A percentile compares a stretch with the other conserved stretches of the same genome.
phyloP scores from a whole-genome alignment of 2,113 vertebrate species.

The Colaptes auratus region DNA sequence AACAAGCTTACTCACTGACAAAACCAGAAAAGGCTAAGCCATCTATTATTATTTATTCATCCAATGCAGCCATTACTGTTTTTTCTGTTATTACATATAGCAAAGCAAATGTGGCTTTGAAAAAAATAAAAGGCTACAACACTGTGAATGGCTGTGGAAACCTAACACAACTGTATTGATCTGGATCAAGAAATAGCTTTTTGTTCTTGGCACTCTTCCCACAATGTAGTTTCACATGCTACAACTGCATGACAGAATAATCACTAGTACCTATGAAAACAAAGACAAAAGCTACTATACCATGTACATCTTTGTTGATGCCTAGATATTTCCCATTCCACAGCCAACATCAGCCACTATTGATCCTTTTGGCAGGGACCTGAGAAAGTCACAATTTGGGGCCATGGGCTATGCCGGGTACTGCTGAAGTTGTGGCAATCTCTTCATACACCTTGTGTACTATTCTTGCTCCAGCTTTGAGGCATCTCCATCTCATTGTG shows the following conservation, averaged over 20 bases:
- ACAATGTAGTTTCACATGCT: background rate
- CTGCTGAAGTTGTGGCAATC: constrained; percentile 94
- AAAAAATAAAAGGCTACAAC: background rate
- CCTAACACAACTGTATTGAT: background rate
- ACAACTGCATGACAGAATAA: background rate
- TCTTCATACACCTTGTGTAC: constrained; percentile 93
- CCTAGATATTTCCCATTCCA: constrained; percentile 95
- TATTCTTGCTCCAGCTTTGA: constrained; percentile 84
- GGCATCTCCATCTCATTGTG: constrained; percentile 77
- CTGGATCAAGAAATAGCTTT: background rate
- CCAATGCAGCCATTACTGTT: background rate
- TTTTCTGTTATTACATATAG: background rate
- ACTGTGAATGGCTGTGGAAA: background rate
- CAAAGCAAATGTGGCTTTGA: background rate
- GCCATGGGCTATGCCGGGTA: constrained; percentile 94
- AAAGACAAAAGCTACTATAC: constrained; percentile 73
- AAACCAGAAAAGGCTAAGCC: background rate
- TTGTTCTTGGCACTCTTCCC: background rate
- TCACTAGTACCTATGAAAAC: background rate
- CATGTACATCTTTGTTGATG: constrained; percentile 79
- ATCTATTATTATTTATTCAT: background rate
- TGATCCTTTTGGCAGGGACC: constrained; percentile 79
- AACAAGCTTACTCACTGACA: background rate
- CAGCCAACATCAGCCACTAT: constrained; percentile 92
- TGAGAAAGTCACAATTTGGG: constrained; percentile 86